A percentile compares a stretch with the other conserved stretches of the same genome.
Evolutionary conservation across 2,888 invertebrate genomes (phyloP).

Genomic region (Cabera pusaria): DNA sequence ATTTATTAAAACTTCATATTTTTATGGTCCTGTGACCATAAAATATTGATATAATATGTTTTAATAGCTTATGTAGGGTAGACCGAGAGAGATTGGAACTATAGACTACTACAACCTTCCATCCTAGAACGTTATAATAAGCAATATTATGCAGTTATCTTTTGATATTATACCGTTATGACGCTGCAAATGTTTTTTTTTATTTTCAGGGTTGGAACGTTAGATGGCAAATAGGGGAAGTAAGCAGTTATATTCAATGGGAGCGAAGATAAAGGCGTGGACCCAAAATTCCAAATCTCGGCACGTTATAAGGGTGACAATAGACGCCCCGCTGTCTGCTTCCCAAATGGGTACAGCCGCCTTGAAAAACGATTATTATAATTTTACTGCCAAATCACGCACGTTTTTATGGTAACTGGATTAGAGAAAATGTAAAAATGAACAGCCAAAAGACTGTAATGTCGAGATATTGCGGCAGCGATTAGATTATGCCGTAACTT

Average conservation of each 20-base stretch:
- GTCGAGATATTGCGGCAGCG: slow-evolving; percentile 11
- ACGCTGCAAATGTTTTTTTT: background rate
- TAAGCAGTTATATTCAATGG: slow-evolving; percentile 50
- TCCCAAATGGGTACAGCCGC: slow-evolving; percentile 26
- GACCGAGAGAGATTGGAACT: too few species aligned
- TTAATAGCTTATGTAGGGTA: too few species aligned
- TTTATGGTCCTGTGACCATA: too few species aligned
- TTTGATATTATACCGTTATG: too few species aligned
- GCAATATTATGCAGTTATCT: too few species aligned
- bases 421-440: slow-evolving; percentile 21
- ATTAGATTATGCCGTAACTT: slow-evolving; percentile 12
- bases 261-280: slow-evolving; percentile 41
- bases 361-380: slow-evolving; percentile 23
- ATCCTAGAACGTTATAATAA: too few species aligned
- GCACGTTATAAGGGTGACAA: slow-evolving; percentile 58
- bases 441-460: slow-evolving; percentile 18
- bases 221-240: slow-evolving; percentile 38
- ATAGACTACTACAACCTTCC: too few species aligned
- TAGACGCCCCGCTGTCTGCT: slow-evolving; percentile 50
- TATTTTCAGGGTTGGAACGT: slow-evolving; percentile 28
- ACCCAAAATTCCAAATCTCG: slow-evolving; percentile 41
- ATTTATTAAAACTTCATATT: too few species aligned
- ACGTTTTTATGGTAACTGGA: slow-evolving; percentile 20
- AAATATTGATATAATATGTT: too few species aligned
- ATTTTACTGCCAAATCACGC: slow-evolving; percentile 23